Base-by-base conservation (phyloP, 2,797 vertebrate species). In the Sarcophilus harrisii region DNA sequence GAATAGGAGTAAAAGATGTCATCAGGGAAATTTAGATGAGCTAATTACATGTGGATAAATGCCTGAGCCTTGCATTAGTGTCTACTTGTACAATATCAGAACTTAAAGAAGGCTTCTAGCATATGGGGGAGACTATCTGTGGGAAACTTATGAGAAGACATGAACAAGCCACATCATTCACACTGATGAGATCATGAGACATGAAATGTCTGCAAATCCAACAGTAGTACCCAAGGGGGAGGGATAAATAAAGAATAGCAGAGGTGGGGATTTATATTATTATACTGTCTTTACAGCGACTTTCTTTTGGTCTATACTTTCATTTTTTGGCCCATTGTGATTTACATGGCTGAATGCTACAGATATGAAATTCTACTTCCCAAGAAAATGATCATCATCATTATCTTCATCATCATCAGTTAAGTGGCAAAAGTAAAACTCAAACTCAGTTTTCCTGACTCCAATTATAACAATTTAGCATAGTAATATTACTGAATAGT, bases 291-390 rank as follows among this genome's bases (percentile, higher is more conserved):
- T 38, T 55, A 58, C 10, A 60, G 21, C 59, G 96, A 58, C 91
- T 89, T 66, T 91, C 57, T 91, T 94, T 89, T 32, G 92, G 38
- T 28, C n/a, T 57, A 45, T 45, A 24, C n/a, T 81, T 92, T 94
- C 58, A 94, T 89, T 55, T 24, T 89, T 0, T 94, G 58, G 66
- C 29, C 58, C 58, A 92, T 6, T 90, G 45, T 92, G 27, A 93
- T 49, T 73, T 27, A 21, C 21, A 81, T 81, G 73, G 38, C 6
- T 81, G 8, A 21, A 45, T 45, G 91, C 57, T 95, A 91, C 62
- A 57, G 92, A 95, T 55, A 94, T 49, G 30, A 90, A 93, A 93
- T 58, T 29, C 14, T 90, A 57, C 38, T 38, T 57, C 32, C 87
- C 81, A 94, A 11, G 24, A 94, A 87, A 32, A 13, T 52, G 16